Conservation (phyloP, 2,797 vertebrate genomes). For the Setipinna tenuifilis region DNA sequence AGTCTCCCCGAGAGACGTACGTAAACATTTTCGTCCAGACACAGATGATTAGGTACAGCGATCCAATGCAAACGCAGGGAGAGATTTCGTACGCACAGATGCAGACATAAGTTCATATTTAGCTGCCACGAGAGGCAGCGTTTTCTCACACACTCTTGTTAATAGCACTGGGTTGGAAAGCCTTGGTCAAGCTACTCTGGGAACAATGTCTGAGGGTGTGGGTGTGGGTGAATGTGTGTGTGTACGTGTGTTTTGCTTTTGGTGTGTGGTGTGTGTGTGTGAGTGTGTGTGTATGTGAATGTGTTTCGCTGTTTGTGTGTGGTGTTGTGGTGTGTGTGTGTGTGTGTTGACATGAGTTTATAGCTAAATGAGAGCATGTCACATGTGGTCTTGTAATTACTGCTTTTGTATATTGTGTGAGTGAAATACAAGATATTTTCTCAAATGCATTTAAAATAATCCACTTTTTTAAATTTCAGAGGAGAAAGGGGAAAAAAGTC, state of each 20-base stretch:
- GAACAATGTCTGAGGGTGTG: background rate
- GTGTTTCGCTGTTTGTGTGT: background rate
- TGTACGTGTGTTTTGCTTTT: too few relatives aligned
- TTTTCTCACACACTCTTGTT: conserved; percentile 20
- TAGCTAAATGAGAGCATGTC: conserved; percentile 45
- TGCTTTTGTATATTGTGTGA: conserved; percentile 40
- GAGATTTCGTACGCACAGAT: too few relatives aligned
- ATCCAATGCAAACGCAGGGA: background rate
- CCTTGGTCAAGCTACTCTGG: background rate
- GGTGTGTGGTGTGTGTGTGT: too few relatives aligned
- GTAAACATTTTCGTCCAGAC: background rate
- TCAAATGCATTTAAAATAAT: conserved; percentile 74
- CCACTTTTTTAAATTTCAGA: conserved; percentile 68
- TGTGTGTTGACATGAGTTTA: conserved; percentile 4
- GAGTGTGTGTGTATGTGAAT: too few relatives aligned
- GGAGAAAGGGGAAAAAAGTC: conserved; percentile 62
- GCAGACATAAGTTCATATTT: too few relatives aligned
- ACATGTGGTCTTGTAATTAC: conserved; percentile 75
- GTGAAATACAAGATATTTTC: conserved; percentile 65
- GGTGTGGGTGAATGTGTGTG: background rate
- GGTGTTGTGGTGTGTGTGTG: background rate
- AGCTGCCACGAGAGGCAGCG: background rate
- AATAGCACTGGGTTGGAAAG: conserved; percentile 6
- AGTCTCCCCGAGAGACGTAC: background rate
- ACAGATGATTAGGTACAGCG: background rate